Conservation (phyloP, 1,140 invertebrate species). For the Hylaeus volcanicus region DNA sequence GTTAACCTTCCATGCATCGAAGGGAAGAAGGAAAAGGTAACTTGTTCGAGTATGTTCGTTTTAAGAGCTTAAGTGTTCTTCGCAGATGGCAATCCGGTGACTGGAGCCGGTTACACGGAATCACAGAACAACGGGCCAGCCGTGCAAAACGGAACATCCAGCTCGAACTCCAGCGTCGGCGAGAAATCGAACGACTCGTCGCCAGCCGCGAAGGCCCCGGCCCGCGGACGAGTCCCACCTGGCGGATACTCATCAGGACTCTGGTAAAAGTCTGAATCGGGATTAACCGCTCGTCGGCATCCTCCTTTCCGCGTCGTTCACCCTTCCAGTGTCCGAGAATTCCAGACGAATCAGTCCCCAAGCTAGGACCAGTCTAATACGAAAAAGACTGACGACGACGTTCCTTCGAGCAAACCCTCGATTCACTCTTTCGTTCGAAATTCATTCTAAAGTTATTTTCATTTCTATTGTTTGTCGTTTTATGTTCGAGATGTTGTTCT, state of each 20-base stretch:
- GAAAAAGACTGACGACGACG: not conserved
- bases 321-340: constrained; percentile 24
- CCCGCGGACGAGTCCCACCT: constrained; percentile 78
- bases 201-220: constrained; percentile 63
- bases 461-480: no score
- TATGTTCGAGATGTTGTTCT: no score
- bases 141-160: constrained; percentile 68
- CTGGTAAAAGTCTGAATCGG: constrained; percentile 74
- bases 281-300: constrained; percentile 29
- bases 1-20: no score
- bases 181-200: constrained; percentile 72
- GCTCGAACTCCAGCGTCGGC: constrained; percentile 66
- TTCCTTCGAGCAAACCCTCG: not conserved
- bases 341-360: not conserved
- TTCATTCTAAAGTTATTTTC: no score
- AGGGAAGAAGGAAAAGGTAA: not conserved
- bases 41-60: not conserved
- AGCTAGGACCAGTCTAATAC: no score
- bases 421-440: not conserved
- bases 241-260: constrained; percentile 80
- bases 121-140: constrained; percentile 54
- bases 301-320: constrained; percentile 1
- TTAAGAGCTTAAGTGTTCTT: constrained; percentile 36
- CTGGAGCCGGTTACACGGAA: constrained; percentile 76
- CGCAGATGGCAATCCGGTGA: constrained; percentile 79